Conservation (phyloP, 2,113 vertebrate species). For the Elephas maximus region DNA sequence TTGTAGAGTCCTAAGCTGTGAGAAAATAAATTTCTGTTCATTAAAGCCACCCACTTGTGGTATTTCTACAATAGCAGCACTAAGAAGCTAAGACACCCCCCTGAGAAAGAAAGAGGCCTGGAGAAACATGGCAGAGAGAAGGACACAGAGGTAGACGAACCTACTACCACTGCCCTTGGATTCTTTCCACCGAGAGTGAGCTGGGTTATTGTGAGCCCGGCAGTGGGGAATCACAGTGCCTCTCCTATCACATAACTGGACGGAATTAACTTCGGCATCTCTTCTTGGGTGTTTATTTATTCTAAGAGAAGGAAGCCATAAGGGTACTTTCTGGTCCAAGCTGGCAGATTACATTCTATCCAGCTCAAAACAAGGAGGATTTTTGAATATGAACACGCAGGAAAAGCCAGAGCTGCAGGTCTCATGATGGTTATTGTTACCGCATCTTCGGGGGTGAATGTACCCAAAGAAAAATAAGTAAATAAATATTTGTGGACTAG, state of each 20-base stretch:
- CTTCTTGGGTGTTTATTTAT: background rate
- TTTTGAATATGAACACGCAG: background rate
- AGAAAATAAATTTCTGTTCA: background rate
- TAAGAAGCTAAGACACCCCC: no score
- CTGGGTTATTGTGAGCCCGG: background rate
- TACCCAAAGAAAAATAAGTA: background rate
- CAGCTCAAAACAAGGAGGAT: background rate
- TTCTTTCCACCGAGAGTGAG: background rate
- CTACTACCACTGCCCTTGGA: accelerated
- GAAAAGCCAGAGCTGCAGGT: background rate
- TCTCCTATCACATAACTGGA: background rate
- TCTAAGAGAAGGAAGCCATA: background rate
- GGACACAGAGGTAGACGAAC: no score
- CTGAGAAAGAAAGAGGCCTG: background rate
- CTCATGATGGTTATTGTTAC: background rate
- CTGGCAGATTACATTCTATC: background rate
- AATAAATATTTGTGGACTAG: background rate
- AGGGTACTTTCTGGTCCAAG: background rate
- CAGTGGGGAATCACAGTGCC: background rate
- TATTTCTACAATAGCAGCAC: background rate
- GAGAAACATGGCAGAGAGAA: background rate
- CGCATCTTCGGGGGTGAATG: background rate
- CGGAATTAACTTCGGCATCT: background rate
- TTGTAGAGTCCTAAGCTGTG: background rate
- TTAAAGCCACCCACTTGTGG: background rate